phyloP scores from a whole-genome alignment of 2,797 vertebrate species.

The Syngnathus acus region DNA sequence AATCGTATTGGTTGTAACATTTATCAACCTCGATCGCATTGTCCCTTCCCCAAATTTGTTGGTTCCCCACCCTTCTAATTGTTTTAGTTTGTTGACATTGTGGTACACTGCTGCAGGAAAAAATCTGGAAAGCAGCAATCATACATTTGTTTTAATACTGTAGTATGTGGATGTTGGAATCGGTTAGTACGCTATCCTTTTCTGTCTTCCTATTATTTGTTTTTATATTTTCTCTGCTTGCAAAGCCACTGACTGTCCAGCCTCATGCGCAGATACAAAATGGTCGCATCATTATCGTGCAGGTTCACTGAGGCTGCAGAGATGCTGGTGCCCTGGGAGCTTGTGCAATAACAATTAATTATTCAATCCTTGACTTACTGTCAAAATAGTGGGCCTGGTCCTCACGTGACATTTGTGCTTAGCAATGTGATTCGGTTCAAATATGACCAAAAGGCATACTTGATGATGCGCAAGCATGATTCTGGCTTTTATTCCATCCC shows the following conservation, averaged over 20 bases:
- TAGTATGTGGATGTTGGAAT: too few species aligned
- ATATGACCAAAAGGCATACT: neutral
- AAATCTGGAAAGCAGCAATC: too few species aligned
- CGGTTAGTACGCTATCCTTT: too few species aligned
- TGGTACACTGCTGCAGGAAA: neutral
- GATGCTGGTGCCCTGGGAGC: slow-evolving; percentile 42
- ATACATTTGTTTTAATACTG: too few species aligned
- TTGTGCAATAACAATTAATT: slow-evolving; percentile 41
- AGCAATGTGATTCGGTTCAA: neutral
- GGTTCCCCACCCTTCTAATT: neutral
- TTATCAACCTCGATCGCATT: neutral
- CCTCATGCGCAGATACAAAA: slow-evolving; percentile 42
- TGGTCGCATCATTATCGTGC: slow-evolving; percentile 51
- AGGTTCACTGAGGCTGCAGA: slow-evolving; percentile 47
- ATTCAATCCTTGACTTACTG: slow-evolving; percentile 42
- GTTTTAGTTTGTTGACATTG: neutral
- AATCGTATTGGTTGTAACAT: neutral
- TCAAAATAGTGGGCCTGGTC: slow-evolving; percentile 31
- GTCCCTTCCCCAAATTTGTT: neutral
- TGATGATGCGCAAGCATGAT: neutral
- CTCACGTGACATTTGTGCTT: slow-evolving; percentile 13
- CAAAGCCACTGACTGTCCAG: neutral
- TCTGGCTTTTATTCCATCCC: neutral
- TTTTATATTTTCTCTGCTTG: too few species aligned
- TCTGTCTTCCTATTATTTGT: too few species aligned